phyloP scores from a whole-genome alignment of 2,797 vertebrate genomes.

The Moxostoma hubbsi region DNA sequence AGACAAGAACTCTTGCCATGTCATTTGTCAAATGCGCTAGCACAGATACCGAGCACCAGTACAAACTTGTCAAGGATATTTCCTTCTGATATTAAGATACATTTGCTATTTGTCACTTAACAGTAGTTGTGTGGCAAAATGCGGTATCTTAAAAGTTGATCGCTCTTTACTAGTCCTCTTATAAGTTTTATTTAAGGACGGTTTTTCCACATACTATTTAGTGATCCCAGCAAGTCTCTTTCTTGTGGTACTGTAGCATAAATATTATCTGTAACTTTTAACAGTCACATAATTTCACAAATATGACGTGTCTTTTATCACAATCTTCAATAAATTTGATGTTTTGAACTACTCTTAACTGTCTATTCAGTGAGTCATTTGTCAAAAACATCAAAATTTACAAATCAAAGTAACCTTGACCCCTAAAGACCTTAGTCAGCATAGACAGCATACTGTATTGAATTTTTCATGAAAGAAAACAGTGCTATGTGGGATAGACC shows the following conservation, averaged over 20 bases:
- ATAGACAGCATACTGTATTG: too few relatives aligned
- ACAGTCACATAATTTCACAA: constrained; percentile 39
- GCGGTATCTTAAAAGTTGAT: constrained; percentile 51
- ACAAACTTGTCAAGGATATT: constrained; percentile 99
- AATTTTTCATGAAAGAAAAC: too few relatives aligned
- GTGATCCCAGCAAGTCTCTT: constrained; percentile 35
- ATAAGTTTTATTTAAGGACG: constrained; percentile 48
- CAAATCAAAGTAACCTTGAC: not conserved
- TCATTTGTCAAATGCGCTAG: constrained; percentile 93
- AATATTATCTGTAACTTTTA: constrained; percentile 56
- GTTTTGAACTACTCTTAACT: constrained; percentile 69
- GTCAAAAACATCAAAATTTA: not conserved
- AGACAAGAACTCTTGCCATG: constrained; percentile 96
- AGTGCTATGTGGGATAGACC: too few relatives aligned
- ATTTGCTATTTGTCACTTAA: constrained; percentile 50
- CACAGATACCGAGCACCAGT: constrained; percentile 93
- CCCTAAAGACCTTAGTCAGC: too few relatives aligned
- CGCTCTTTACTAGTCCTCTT: constrained; percentile 47
- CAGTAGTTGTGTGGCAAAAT: constrained; percentile 35
- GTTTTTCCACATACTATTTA: constrained; percentile 53
- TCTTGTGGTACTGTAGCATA: constrained; percentile 56
- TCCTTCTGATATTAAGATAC: constrained; percentile 85
- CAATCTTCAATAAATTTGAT: constrained; percentile 80
- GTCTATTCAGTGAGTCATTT: constrained; percentile 32
- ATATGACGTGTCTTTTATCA: constrained; percentile 73